These are phyloP conservation scores for Rhincodon typus DNA, from an alignment of 2,797 vertebrate genomes.

Conservation along the genomic window DNA sequence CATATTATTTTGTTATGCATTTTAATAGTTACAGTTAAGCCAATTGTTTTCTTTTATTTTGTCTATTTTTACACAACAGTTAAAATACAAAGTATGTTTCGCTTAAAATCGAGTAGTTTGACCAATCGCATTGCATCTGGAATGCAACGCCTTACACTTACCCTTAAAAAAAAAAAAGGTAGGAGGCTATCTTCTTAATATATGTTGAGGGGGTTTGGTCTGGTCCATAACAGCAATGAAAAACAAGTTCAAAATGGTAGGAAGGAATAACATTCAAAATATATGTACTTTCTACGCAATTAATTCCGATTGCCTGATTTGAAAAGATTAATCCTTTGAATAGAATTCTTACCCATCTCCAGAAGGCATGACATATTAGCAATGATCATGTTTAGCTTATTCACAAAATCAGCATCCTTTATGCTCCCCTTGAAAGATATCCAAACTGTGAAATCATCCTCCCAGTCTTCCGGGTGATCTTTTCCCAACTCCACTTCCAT, in stretches of 20 bases:
- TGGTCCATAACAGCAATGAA: neutral
- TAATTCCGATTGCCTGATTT: neutral
- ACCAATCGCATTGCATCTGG: no score
- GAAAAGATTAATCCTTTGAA: neutral
- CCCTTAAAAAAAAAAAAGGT: no score
- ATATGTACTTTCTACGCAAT: neutral
- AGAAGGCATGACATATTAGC: constrained; percentile 77
- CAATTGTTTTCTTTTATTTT: no score
- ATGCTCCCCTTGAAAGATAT: constrained; percentile 89
- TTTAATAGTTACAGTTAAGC: no score
- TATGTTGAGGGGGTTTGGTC: no score
- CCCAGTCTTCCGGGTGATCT: constrained; percentile 16
- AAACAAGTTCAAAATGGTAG: neutral
- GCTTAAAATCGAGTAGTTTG: no score
- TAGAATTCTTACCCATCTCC: constrained; percentile 72
- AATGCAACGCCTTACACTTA: no score
- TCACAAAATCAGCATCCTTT: constrained; percentile 79
- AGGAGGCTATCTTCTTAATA: no score
- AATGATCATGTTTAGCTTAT: constrained; percentile 77
- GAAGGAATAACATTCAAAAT: neutral
- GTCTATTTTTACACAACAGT: no score
- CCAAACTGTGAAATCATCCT: constrained; percentile 75
- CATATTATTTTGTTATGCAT: no score
- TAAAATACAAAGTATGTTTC: no score
- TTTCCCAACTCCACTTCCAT: constrained; percentile 53